phyloP scores from a whole-genome alignment of 2,888 invertebrate genomes.

The Pachydiplax longipennis region DNA sequence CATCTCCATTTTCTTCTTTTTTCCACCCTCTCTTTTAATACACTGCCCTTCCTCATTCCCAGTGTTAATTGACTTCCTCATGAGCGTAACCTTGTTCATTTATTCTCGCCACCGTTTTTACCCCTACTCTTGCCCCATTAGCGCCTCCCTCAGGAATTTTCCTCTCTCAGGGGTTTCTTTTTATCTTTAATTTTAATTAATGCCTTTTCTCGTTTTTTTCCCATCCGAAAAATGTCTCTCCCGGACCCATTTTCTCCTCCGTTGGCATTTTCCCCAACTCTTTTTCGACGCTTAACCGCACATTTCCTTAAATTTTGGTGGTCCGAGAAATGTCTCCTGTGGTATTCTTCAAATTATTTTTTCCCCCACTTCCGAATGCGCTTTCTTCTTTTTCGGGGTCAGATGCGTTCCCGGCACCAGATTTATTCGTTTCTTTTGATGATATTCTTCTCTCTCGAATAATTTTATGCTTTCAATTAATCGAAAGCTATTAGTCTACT shows the following conservation, averaged over 20 bases:
- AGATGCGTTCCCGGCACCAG: neutral
- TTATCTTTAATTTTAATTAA: constrained; percentile 41
- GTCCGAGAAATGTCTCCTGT: neutral
- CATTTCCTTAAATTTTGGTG: neutral
- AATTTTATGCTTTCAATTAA: too few relatives aligned
- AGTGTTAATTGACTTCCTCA: constrained; percentile 45
- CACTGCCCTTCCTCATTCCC: constrained; percentile 43
- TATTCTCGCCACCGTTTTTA: constrained; percentile 43
- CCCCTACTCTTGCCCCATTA: constrained; percentile 39
- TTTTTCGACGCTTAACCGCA: neutral
- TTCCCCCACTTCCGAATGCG: too few relatives aligned
- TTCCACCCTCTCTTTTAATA: constrained; percentile 45
- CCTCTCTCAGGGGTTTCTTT: constrained; percentile 5
- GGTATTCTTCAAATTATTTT: too few relatives aligned
- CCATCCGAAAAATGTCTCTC: neutral
- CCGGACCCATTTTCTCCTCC: neutral
- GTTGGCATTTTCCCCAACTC: neutral
- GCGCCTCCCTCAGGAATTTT: constrained; percentile 46
- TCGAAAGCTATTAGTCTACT: too few relatives aligned
- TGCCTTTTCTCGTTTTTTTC: constrained; percentile 12
- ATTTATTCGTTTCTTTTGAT: neutral
- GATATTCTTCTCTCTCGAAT: too few relatives aligned
- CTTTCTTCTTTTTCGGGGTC: neutral
- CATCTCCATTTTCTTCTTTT: constrained; percentile 47
- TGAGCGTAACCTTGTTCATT: constrained; percentile 41